Percentiles rank a stretch among this genome's conserved stretches.
Evolutionary conservation across 2,113 vertebrate species (phyloP).

Genomic region (Leucopsar rothschildi): DNA sequence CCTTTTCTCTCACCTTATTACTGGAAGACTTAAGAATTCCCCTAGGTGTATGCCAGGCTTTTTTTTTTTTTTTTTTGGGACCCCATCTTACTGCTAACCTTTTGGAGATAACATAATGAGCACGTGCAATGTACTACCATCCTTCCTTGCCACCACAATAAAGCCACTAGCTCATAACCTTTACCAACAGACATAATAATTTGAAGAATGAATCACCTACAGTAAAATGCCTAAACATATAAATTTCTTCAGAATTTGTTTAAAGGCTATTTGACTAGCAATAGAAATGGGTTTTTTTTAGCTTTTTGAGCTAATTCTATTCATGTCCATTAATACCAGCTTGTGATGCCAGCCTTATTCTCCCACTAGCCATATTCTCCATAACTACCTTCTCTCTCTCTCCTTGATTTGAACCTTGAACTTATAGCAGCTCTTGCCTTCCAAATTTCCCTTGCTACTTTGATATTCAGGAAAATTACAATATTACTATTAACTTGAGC

Average conservation of each 20-base stretch:
- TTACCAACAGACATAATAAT: background rate
- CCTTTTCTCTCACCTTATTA: background rate
- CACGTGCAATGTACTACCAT: background rate
- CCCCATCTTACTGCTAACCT: background rate
- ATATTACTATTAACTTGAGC: background rate
- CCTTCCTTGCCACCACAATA: background rate
- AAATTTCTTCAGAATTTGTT: background rate
- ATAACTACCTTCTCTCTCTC: background rate
- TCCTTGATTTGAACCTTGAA: background rate
- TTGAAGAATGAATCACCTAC: background rate
- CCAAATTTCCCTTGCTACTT: background rate
- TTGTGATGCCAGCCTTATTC: background rate
- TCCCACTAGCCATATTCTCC: background rate
- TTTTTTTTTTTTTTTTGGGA: background rate
- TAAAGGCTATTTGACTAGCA: background rate
- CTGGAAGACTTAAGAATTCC: background rate
- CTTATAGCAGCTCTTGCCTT: background rate
- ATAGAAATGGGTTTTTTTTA: background rate
- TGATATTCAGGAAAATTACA: background rate
- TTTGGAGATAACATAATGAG: background rate
- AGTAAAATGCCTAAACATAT: background rate
- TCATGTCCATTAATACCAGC: background rate
- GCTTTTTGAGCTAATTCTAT: background rate
- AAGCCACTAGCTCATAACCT: background rate
- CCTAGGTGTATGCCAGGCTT: background rate